These are phyloP conservation scores for Micropterix aruncella DNA, from an alignment of 2,888 invertebrate species.

Conservation along the genomic window DNA sequence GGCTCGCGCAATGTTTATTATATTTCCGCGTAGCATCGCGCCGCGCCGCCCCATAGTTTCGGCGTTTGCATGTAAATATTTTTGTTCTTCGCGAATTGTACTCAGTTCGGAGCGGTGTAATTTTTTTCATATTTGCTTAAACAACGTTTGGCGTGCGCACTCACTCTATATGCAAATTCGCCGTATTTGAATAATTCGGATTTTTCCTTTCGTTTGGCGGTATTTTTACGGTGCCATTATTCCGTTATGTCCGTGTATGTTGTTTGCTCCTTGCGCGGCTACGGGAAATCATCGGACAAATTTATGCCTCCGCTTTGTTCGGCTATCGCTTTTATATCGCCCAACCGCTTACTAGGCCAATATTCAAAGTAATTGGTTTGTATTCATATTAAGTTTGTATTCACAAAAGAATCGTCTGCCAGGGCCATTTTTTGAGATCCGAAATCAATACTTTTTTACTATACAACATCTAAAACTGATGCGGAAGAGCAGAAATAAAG, in stretches of 20 bases:
- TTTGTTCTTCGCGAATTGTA: neutral
- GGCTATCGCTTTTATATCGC: no score
- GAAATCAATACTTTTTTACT: no score
- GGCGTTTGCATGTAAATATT: neutral
- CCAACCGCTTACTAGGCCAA: no score
- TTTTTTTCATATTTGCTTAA: slow-evolving; percentile 1
- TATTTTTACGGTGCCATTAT: neutral
- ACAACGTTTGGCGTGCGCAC: slow-evolving; percentile 6
- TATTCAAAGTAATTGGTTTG: no score
- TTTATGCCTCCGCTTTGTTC: no score
- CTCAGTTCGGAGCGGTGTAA: neutral
- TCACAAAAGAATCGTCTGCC: no score
- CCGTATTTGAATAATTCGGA: slow-evolving; percentile 2
- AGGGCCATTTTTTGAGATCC: no score
- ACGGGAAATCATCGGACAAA: neutral
- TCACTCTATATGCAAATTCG: slow-evolving; percentile 12
- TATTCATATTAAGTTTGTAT: no score
- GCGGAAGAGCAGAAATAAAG: no score
- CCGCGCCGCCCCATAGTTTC: neutral
- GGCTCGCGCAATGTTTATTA: neutral
- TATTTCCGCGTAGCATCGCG: neutral
- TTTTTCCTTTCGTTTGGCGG: neutral
- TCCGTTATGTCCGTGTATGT: neutral
- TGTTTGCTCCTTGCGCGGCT: neutral
- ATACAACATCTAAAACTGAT: no score